Evolutionary conservation across 2,113 vertebrate species (phyloP).

Genomic region (Thalassarche chlororhynchos): DNA sequence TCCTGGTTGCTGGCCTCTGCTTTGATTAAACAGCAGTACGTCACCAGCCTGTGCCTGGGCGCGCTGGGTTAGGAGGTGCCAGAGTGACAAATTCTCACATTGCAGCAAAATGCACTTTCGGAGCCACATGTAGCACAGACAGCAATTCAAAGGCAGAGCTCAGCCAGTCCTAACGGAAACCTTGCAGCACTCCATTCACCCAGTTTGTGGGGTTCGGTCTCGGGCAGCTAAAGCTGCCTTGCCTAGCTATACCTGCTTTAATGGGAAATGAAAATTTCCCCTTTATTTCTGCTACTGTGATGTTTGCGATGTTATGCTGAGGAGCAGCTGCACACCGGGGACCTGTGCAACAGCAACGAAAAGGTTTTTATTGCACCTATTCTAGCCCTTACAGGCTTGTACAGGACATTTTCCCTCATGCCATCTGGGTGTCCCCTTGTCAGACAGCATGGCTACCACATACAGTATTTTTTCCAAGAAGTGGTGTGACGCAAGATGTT

Average conservation of each 20-base stretch:
- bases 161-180: not conserved
- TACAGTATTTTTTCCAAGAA: not conserved
- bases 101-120: rapidly evolving
- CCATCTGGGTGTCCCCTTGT: not conserved
- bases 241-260: not conserved
- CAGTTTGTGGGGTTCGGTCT: no score
- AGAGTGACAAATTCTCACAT: no score
- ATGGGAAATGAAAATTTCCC: not conserved
- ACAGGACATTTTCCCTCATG: not conserved
- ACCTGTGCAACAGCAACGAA: rapidly evolving
- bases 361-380: not conserved
- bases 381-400: not conserved
- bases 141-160: not conserved
- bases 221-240: not conserved
- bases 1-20: not conserved
- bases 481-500: not conserved
- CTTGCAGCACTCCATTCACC: no score
- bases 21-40: not conserved
- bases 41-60: not conserved
- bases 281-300: not conserved
- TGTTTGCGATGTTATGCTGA: no score
- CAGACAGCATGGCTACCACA: not conserved
- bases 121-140: not conserved
- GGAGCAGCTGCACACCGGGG: not conserved
- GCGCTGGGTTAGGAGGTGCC: not conserved